Evolutionary conservation across 2,113 vertebrate species (phyloP), one percentile per base, ranked within the genome.

Genomic region (Nansenia antarctica): DNA sequence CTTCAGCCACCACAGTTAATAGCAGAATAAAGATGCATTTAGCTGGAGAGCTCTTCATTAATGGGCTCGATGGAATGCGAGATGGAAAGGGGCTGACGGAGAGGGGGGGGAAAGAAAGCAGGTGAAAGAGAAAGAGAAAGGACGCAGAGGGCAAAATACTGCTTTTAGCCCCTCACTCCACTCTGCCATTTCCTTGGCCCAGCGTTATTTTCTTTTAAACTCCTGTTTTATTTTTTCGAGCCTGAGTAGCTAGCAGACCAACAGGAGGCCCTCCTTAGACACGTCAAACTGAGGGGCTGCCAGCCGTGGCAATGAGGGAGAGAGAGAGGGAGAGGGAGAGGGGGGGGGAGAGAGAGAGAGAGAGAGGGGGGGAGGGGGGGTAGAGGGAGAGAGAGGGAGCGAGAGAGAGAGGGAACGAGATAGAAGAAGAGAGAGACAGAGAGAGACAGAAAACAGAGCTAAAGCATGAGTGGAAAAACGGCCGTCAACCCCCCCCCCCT

Each of bases 11-110:
- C 86, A 72, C 90, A 89, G 87, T 90, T 95, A 97, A 95, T 92
- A 91, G 91, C 85, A 87, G 93, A 94, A 94, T 95, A 93, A 85
- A 94, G 92, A 93, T 90, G 84, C 92, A 92, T 94, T 96, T 95
- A 94, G 91, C 92, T 93, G 92, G 93, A 97, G 95, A 93, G 94
- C 94, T 94, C 95, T 96, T 97, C 94, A 96, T 96, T 97, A 95
- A 92, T 65, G 65, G 75, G 86, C 89, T 82, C 83, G 88, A 81
- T 78, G 82, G 84, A 90, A n/a, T n/a, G 82, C 84, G 69, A 90
- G 82, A 91, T 86, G 86, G 85, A 89, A 87, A 88, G 88, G 83
- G 79, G 79, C 53, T 76, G 77, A 79, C 63, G 66, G 72, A 81
- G 31, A 54, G 62, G 67, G 52, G 60, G n/a, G 61, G 54, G 52